A percentile compares a stretch with the other conserved stretches of the same genome.
Evolutionary conservation across 2,113 vertebrate genomes (phyloP).

Genomic region (Alectura lathami): DNA sequence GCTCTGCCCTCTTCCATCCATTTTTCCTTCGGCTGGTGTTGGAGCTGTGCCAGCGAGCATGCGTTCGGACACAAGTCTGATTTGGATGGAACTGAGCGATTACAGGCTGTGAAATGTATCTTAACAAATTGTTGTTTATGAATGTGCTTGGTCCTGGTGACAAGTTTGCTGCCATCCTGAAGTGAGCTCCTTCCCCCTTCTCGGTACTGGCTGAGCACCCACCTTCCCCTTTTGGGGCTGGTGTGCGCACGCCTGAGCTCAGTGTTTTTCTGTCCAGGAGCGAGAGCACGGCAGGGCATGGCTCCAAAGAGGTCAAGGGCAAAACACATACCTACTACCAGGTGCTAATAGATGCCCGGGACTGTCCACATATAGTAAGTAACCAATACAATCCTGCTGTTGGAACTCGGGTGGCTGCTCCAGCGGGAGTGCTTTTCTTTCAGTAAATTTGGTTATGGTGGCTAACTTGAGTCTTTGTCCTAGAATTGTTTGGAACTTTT

Average conservation of each 20-base stretch:
- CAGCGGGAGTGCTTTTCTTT: accelerated
- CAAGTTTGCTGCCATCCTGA: not conserved
- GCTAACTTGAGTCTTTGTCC: not conserved
- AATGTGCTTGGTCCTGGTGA: not conserved
- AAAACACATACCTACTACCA: conserved; percentile 98
- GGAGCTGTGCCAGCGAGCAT: not conserved
- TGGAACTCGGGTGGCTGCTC: not conserved
- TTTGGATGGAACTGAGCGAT: not conserved
- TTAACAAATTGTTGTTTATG: not conserved
- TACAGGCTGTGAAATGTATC: not conserved
- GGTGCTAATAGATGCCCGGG: conserved; percentile 93
- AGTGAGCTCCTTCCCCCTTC: not conserved
- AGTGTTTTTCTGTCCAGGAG: conserved; percentile 53
- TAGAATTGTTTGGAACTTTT: not conserved
- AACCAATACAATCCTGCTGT: not conserved
- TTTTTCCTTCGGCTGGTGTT: not conserved
- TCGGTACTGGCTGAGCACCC: too few relatives aligned
- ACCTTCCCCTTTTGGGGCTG: too few relatives aligned
- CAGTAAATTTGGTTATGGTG: not conserved
- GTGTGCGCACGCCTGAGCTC: not conserved
- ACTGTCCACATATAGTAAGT: conserved; percentile 97
- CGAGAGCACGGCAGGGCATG: conserved; percentile 83
- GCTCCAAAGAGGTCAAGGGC: conserved; percentile 95
- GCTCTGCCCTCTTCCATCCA: not conserved
- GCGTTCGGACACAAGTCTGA: not conserved